Evolutionary conservation across 2,113 vertebrate species (phyloP).

Genomic region (Cranoglanis bouderius): DNA sequence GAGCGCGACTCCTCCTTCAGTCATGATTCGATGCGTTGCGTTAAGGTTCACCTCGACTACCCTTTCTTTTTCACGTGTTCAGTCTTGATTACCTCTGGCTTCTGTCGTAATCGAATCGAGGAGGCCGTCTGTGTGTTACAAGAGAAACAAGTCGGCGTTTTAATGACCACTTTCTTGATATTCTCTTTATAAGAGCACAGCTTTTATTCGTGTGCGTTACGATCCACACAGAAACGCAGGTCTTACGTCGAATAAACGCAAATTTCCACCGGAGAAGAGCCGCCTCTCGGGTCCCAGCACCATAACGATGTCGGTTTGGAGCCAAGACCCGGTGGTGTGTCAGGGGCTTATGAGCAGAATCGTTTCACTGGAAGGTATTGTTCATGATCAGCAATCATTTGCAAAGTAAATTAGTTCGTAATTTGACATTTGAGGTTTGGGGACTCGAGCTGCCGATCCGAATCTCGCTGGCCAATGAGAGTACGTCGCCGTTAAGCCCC

Average conservation of each 20-base stretch:
- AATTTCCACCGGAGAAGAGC: not conserved
- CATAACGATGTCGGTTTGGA: not conserved
- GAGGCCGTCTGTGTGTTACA: no score
- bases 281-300: no score
- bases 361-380: not conserved
- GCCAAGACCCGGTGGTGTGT: not conserved
- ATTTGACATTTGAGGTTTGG: no score
- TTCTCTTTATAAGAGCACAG: no score
- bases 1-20: not conserved
- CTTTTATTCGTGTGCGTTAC: not conserved
- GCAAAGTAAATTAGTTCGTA: no score
- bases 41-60: not conserved
- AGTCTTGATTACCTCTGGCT: not conserved
- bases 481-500: no score
- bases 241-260: not conserved
- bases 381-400: not conserved
- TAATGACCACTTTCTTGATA: not conserved
- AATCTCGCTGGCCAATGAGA: no score
- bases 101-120: not conserved
- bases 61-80: not conserved
- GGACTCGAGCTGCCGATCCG: no score
- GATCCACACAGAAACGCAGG: not conserved
- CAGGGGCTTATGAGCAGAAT: not conserved
- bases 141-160: not conserved
- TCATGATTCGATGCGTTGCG: not conserved